Conservation (phyloP, 2,888 invertebrate species). For the Eristalis arbustorum region DNA sequence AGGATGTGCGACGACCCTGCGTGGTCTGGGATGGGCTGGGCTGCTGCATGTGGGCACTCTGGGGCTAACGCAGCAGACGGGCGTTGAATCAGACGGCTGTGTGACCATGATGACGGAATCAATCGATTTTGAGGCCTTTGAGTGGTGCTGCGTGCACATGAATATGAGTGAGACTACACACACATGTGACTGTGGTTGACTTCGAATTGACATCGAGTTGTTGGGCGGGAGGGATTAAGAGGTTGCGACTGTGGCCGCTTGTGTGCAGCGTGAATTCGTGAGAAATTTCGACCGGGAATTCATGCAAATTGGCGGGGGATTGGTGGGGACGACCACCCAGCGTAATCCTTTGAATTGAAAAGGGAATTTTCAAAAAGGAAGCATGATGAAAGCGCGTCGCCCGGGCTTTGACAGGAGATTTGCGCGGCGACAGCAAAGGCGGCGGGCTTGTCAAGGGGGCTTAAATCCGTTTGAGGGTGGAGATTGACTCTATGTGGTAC, state of each 20-base stretch:
- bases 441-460: background rate
- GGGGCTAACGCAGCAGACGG: background rate
- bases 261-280: background rate
- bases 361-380: background rate
- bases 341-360: background rate
- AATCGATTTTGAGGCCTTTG: background rate
- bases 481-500: background rate
- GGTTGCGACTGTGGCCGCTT: background rate
- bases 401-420: background rate
- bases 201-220: background rate
- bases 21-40: background rate
- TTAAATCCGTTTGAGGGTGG: background rate
- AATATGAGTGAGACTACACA: background rate
- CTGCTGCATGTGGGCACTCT: background rate
- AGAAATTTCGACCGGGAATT: background rate
- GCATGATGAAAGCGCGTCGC: background rate
- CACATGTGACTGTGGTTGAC: background rate
- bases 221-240: background rate
- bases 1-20: conserved; percentile 4
- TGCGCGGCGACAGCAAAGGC: background rate
- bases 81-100: background rate
- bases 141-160: background rate
- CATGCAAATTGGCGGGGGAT: background rate
- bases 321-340: background rate
- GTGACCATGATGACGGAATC: background rate